Evolutionary conservation across 2,888 invertebrate genomes (phyloP).

Genomic region (Sthenelais limicola): DNA sequence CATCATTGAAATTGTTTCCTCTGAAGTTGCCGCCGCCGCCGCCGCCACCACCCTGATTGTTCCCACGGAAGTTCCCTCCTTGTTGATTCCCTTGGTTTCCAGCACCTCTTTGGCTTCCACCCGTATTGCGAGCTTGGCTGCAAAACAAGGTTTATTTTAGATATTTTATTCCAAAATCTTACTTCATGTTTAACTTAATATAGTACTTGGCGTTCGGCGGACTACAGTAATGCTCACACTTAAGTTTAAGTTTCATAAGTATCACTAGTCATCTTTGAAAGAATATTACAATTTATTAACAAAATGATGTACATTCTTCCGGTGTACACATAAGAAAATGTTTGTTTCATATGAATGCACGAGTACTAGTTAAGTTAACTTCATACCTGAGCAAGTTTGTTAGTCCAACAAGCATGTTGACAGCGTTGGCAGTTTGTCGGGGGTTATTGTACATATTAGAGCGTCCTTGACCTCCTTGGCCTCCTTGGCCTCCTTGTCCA

Average conservation of each 20-base stretch:
- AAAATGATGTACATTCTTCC: too few species aligned
- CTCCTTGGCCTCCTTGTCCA: background rate
- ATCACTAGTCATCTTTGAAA: too few species aligned
- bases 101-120: conserved; percentile 5
- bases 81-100: background rate
- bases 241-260: too few species aligned
- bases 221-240: too few species aligned
- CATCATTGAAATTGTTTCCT: background rate
- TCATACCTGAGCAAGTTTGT: conserved; percentile 31
- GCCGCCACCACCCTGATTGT: conserved; percentile 19
- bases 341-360: too few species aligned
- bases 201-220: too few species aligned
- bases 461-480: background rate
- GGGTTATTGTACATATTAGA: conserved; percentile 35
- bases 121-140: conserved; percentile 32
- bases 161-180: too few species aligned
- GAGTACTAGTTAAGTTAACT: too few species aligned
- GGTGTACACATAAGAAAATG: too few species aligned
- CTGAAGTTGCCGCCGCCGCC: background rate
- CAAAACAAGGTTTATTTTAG: too few species aligned
- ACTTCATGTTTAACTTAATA: too few species aligned
- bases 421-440: conserved; percentile 32
- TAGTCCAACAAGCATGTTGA: conserved; percentile 34
- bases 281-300: too few species aligned
- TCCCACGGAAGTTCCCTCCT: background rate